Conservation (phyloP, 2,888 invertebrate genomes). For the Phytoseiulus persimilis region DNA sequence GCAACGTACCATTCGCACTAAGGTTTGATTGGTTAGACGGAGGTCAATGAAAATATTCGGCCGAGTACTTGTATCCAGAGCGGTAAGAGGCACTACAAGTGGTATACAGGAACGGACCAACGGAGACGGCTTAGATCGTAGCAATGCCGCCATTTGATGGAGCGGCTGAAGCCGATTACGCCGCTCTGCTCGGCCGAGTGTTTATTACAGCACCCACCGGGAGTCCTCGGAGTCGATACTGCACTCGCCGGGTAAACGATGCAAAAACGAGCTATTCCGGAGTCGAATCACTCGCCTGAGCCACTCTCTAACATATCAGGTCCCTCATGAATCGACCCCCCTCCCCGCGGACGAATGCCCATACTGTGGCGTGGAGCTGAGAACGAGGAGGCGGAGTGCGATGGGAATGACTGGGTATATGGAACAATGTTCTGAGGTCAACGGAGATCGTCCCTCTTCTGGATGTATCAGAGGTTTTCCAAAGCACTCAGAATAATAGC, state of each 20-base stretch:
- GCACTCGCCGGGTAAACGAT: not conserved
- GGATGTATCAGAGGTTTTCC: not conserved
- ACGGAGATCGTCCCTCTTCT: not conserved
- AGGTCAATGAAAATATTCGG: not conserved
- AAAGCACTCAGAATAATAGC: not conserved
- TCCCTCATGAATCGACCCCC: not conserved
- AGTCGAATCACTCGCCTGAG: not conserved
- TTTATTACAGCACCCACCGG: not conserved
- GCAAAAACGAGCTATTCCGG: not conserved
- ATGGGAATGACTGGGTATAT: too few relatives aligned
- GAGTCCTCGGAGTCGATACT: not conserved
- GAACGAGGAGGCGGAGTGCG: too few relatives aligned
- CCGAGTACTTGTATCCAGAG: not conserved
- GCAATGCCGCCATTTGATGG: not conserved
- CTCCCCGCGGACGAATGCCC: too few relatives aligned
- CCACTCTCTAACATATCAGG: not conserved
- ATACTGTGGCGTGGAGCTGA: too few relatives aligned
- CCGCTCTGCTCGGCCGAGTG: not conserved
- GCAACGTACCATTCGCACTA: not conserved
- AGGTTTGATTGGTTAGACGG: not conserved
- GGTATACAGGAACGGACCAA: not conserved
- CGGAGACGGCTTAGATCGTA: not conserved
- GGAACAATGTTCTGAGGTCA: too few relatives aligned
- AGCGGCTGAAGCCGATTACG: not conserved
- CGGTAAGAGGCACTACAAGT: not conserved